Evolutionary conservation across 1,140 invertebrate genomes (phyloP).

Genomic region (Aphelenchoides fujianensis): DNA sequence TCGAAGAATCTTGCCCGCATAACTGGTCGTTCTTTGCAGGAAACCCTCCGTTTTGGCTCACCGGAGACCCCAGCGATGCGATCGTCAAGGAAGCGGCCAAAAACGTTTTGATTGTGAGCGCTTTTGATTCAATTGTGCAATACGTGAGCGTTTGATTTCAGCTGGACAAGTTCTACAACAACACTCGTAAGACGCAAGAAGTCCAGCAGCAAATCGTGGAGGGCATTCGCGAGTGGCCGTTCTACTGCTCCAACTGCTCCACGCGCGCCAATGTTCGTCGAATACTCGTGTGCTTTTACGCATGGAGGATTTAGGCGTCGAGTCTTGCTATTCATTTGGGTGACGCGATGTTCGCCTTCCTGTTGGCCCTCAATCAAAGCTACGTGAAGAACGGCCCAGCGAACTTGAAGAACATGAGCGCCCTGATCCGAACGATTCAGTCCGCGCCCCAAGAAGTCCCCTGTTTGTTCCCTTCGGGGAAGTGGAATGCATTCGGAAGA

Average conservation of each 20-base stretch:
- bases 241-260: constrained; percentile 37
- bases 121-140: neutral
- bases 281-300: neutral
- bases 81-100: constrained; percentile 28
- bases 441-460: neutral
- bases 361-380: neutral
- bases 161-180: neutral
- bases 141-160: neutral
- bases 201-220: constrained; percentile 17
- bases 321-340: neutral
- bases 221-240: constrained; percentile 35
- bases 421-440: neutral
- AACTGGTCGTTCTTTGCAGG: neutral
- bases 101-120: constrained; percentile 9
- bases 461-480: neutral
- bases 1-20: neutral
- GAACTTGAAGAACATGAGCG: neutral
- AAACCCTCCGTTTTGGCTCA: constrained; percentile 16
- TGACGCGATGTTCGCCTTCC: neutral
- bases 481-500: neutral
- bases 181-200: constrained; percentile 3
- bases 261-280: neutral
- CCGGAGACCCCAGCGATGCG: constrained; percentile 6
- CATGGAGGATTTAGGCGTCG: neutral
- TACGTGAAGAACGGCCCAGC: neutral